Base-by-base conservation (phyloP, 2,888 invertebrate genomes). In the Oegoconia quadripuncta region DNA sequence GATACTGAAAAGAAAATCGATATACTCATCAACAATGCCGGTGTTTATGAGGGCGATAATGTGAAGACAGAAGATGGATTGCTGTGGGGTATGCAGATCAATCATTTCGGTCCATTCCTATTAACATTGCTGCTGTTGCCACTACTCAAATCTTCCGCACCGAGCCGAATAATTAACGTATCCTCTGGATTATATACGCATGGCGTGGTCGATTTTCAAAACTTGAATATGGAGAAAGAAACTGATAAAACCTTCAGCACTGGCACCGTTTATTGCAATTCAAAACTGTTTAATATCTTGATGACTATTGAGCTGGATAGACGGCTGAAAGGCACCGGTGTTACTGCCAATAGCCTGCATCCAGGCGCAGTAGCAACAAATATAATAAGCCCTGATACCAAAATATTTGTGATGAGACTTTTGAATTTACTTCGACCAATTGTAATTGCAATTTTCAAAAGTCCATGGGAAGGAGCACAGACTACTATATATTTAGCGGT, bases 271-370 rank as follows among this genome's bases (percentile, higher is more conserved):
- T 74, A 74, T 30, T 12, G 17, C 51, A 90, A 91, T 0, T 92
- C 94, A 0, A 95, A 95, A 65, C 90, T 92, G 49, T 93, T 91
- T 29, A 94, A 94, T 56, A 90, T 95, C 44, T 89, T 91, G 39
- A 94, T 93, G 61, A 91, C 93, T 0, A 68, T 89, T 17, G 95
- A 95, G 73, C 72, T 95, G 44, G 91, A 92, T 3, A 86, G 89
- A 37, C 88, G 90, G 37, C 70, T 95, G 34, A 88, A 92, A 61
- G 92, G 91, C 2, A 90, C 92, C 1, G 90, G 90, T 13, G 91
- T 95, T 0, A 94, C 93, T 0, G 92, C 90, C 0, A 95, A 96
- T 65, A 92, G 92, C 55, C 78, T 96, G 36, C 95, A 96, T 79
- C 96, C 96, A 0, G 96, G 96, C 17, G 88, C 92, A 75, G 91